A percentile compares a stretch with the other conserved stretches of the same genome.
phyloP scores from a whole-genome alignment of 2,888 invertebrate species.

The Sinhomidia bicolor region DNA sequence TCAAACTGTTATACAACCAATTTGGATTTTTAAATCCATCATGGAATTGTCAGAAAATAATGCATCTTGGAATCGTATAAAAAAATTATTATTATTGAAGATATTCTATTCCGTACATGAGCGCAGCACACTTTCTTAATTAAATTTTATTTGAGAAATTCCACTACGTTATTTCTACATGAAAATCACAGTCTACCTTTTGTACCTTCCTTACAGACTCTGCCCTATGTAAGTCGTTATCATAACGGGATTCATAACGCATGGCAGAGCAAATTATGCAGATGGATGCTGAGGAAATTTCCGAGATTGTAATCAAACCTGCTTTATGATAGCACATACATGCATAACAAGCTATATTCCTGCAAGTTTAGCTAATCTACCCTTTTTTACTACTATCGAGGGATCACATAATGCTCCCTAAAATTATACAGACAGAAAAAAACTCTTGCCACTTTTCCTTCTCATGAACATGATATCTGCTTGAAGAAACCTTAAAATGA shows the following conservation, averaged over 20 bases:
- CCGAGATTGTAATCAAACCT: conserved; percentile 45
- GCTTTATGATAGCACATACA: neutral
- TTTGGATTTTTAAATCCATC: too few relatives aligned
- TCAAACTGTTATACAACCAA: too few relatives aligned
- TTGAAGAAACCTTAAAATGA: conserved; percentile 43
- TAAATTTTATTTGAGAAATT: conserved; percentile 5
- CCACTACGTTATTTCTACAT: neutral
- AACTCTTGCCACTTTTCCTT: neutral
- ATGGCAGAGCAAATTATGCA: conserved; percentile 31
- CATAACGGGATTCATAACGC: conserved; percentile 54
- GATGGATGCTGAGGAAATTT: conserved; percentile 14
- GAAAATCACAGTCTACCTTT: neutral
- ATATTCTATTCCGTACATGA: neutral
- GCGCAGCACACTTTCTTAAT: neutral
- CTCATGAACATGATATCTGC: conserved; percentile 1
- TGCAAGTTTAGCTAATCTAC: neutral
- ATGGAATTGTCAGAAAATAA: too few relatives aligned
- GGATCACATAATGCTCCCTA: conserved; percentile 34
- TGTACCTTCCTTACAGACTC: neutral
- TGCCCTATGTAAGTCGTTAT: conserved; percentile 8
- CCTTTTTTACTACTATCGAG: conserved; percentile 34
- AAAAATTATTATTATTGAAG: neutral
- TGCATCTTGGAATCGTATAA: too few relatives aligned
- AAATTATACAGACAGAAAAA: conserved; percentile 41
- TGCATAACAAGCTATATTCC: conserved; percentile 2